phyloP scores from a whole-genome alignment of 2,797 vertebrate genomes.

The Simalia tracyae region DNA sequence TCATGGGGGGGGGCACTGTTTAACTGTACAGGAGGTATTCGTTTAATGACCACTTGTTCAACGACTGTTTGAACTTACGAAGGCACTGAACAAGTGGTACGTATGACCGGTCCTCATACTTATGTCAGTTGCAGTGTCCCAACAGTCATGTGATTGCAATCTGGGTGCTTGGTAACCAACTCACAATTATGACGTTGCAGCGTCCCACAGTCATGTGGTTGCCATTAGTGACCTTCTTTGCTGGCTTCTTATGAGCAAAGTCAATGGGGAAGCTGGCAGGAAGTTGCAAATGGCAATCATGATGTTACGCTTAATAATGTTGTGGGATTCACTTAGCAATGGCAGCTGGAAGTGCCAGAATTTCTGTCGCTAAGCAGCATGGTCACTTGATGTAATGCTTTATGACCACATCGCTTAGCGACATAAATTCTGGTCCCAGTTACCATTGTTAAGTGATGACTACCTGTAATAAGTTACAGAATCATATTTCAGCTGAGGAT shows the following conservation, averaged over 20 bases:
- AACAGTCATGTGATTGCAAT: not conserved
- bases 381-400: not conserved
- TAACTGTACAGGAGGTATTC: not conserved
- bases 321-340: not conserved
- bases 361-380: not conserved
- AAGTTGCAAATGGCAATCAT: not conserved
- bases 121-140: not conserved
- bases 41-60: not conserved
- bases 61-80: not conserved
- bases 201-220: not conserved
- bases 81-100: not conserved
- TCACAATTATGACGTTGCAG: not conserved
- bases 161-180: not conserved
- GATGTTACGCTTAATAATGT: not conserved
- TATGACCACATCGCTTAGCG: not conserved
- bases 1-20: conserved; percentile 44
- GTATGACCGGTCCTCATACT: too few species aligned
- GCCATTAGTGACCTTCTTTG: not conserved
- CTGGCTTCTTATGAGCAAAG: not conserved
- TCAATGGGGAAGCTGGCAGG: not conserved
- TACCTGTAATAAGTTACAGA: conserved; percentile 39
- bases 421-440: not conserved
- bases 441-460: not conserved
- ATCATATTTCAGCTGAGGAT: conserved; percentile 49
- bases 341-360: not conserved